Conservation (phyloP, 2,797 vertebrate species). For the Sternotherus odoratus region DNA sequence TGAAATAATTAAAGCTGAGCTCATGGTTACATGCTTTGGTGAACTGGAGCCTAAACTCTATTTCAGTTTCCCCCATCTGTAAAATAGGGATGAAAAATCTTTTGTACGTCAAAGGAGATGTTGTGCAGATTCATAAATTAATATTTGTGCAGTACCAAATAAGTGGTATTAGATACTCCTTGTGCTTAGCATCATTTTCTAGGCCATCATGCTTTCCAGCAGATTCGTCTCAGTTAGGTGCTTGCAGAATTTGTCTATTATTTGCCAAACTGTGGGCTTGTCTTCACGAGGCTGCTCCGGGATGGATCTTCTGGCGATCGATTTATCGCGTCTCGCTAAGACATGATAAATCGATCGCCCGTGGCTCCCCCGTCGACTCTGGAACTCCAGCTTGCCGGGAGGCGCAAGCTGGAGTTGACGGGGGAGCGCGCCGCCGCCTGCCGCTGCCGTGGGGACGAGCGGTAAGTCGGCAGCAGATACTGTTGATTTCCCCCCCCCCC, state of each 20-base stretch:
- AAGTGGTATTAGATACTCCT: background rate
- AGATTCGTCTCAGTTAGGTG: background rate
- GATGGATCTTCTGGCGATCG: no score
- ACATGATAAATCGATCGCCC: no score
- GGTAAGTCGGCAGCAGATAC: no score
- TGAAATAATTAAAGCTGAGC: background rate
- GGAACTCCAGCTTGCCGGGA: no score
- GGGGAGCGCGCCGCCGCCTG: no score
- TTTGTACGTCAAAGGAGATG: background rate
- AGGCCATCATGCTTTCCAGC: background rate
- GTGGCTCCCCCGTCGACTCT: no score
- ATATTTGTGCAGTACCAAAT: background rate
- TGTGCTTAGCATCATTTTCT: background rate
- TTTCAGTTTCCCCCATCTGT: background rate
- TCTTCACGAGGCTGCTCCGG: no score
- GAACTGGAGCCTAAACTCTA: background rate
- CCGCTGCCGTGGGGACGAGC: no score
- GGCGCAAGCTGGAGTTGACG: no score
- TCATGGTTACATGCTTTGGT: background rate
- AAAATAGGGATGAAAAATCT: rapidly evolving
- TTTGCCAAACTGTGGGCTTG: background rate
- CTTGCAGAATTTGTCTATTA: background rate
- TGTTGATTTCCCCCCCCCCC: no score
- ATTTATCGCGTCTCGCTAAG: no score
- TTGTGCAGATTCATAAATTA: background rate